Percentiles rank a stretch among this genome's conserved stretches.
phyloP scores from a whole-genome alignment of 1,140 invertebrate species.

The Drosophila persimilis region DNA sequence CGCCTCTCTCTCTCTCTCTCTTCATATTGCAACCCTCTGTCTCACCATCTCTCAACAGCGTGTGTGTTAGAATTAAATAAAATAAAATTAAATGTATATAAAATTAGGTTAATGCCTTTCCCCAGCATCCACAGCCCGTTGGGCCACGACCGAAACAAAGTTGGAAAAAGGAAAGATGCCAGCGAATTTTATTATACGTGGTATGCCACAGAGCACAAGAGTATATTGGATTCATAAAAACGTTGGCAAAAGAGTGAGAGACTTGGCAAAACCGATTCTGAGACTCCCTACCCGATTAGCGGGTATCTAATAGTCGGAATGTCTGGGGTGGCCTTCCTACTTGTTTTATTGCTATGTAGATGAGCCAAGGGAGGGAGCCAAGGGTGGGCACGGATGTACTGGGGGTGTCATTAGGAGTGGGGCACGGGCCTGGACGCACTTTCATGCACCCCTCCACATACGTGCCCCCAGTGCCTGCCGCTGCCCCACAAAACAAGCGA shows the following conservation, averaged over 20 bases:
- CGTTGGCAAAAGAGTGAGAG: too few species aligned
- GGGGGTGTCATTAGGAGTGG: constrained; percentile 8
- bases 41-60: neutral
- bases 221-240: too few species aligned
- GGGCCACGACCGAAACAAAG: constrained; percentile 10
- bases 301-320: too few species aligned
- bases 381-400: constrained; percentile 8
- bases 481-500: constrained; percentile 52
- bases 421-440: constrained; percentile 51
- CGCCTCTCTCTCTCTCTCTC: too few species aligned
- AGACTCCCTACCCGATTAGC: too few species aligned
- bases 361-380: constrained; percentile 51
- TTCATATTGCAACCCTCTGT: constrained; percentile 8
- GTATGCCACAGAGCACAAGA: too few species aligned
- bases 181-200: constrained; percentile 56
- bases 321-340: too few species aligned
- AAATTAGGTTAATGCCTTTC: constrained; percentile 73
- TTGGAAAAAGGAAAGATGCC: constrained; percentile 18
- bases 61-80: constrained; percentile 82
- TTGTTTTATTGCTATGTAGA: constrained; percentile 81
- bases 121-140: too few species aligned
- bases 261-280: too few species aligned
- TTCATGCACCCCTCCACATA: constrained; percentile 53
- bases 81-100: constrained; percentile 80
- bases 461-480: constrained; percentile 8